A percentile compares a stretch with the other conserved stretches of the same genome.
phyloP scores from a whole-genome alignment of 2,113 vertebrate genomes.

The Scartelaos histophorus region DNA sequence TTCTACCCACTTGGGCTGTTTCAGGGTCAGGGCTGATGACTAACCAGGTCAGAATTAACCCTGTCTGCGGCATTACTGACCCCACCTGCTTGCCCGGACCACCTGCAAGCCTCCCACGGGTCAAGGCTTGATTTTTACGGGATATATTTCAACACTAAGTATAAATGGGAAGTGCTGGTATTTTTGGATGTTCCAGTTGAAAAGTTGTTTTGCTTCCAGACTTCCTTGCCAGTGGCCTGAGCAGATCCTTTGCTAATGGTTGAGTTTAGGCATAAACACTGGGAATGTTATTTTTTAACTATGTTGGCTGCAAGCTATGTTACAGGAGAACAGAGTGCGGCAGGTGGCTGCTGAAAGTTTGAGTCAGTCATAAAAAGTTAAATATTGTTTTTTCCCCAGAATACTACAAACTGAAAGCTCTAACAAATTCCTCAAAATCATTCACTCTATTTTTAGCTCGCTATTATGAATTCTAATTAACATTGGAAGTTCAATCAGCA shows the following conservation, averaged over 20 bases:
- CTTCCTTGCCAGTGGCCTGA: conserved; percentile 42
- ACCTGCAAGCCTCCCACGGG: conserved; percentile 31
- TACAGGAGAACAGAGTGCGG: conserved; percentile 31
- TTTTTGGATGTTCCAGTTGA: conserved; percentile 32
- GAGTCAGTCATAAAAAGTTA: conserved; percentile 24
- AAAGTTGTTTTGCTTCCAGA: conserved; percentile 46
- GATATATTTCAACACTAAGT: conserved; percentile 26
- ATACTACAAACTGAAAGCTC: background rate
- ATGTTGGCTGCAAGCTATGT: conserved; percentile 38
- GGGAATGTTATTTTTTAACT: conserved; percentile 67
- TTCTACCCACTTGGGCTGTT: conserved; percentile 49
- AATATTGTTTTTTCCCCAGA: conserved; percentile 22
- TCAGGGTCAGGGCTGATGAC: conserved; percentile 64
- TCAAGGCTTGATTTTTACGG: conserved; percentile 31
- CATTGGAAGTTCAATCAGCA: conserved; percentile 22
- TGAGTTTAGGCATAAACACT: conserved; percentile 65
- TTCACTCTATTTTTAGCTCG: background rate
- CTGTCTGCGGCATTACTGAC: conserved; percentile 48
- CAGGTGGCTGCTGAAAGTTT: conserved; percentile 30
- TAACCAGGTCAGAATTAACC: conserved; percentile 62
- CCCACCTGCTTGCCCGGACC: conserved; percentile 53
- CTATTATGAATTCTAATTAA: conserved; percentile 15
- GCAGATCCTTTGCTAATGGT: conserved; percentile 56
- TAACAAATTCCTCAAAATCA: conserved; percentile 8
- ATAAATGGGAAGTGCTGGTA: conserved; percentile 25